Base-by-base conservation (phyloP, 2,888 invertebrate genomes). In the Sycophila texana region DNA sequence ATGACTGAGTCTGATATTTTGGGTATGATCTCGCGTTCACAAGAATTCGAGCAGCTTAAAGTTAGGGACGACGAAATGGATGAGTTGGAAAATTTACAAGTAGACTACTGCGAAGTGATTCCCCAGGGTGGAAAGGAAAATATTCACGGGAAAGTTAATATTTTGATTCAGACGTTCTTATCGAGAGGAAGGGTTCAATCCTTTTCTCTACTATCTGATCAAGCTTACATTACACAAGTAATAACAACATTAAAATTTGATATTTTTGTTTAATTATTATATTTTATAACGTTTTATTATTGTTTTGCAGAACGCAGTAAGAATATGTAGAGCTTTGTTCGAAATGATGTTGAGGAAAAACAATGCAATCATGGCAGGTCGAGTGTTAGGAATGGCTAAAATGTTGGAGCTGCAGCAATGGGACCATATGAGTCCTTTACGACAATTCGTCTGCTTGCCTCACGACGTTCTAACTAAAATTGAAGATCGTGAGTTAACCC, bases 21-120 rank as follows among this genome's bases (percentile, higher is more conserved):
- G n/a, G 94, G 94, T 82, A 95, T 99, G 94, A 94, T 99, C 72
- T 96, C 98, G 0, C 93, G 95, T 81, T 95, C 99, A 3, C 96
- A 97, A 65, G 99, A 99, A 91, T 99, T 99, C 91, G 94, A 97
- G 82, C 98, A 99, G 87, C 92, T 99, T 0, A 99, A 99, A 92
- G 96, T 95, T 14, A 93, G 99, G 72, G 99, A 99, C 88, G 99
- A 99, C 88, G 99, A 99, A 90, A 90, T 98, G 84, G 93, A 95
- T 16, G 99, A 99, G 89, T 91, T 99, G 73, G 97, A 98, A 89
- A 92, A 93, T 61, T 92, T 98, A 20, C 92, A 94, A 49, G 91
- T 92, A 49, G 93, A 94, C 18, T 94, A 94, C 87, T 97, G 98
- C 87, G 95, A 95, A 87, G 92, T 97, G 47, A 93, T 94, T 39